Percentiles rank a stretch among this genome's conserved stretches.
These are phyloP conservation scores for Limnothrissa miodon DNA, from an alignment of 2,113 vertebrate genomes.

Conservation along the genomic window DNA sequence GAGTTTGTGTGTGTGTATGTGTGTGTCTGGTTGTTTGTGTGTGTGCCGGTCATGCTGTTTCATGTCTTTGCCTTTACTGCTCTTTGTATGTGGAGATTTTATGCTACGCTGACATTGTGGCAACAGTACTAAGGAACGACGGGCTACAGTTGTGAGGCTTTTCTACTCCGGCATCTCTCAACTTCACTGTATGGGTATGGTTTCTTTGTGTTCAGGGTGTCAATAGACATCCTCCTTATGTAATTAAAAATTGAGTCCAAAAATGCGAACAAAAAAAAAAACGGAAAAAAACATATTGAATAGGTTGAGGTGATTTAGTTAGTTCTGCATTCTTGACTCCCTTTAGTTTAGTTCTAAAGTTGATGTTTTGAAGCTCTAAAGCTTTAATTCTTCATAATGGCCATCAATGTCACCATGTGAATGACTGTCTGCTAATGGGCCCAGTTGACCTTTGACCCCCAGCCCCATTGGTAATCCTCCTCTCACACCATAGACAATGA, in stretches of 20 bases:
- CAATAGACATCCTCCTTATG: not conserved
- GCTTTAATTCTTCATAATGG: constrained; percentile 37
- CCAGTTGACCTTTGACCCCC: constrained; percentile 58
- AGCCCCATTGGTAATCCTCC: constrained; percentile 21
- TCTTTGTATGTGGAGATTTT: not conserved
- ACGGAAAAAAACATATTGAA: not conserved
- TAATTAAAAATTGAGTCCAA: not conserved
- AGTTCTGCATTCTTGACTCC: constrained; percentile 10
- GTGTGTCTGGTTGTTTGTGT: not conserved
- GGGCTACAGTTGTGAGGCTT: not conserved
- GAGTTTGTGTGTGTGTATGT: not conserved
- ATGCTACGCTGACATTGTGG: not conserved
- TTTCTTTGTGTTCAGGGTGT: not conserved
- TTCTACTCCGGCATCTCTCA: not conserved
- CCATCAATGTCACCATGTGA: constrained; percentile 53
- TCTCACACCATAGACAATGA: not conserved
- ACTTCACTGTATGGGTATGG: not conserved
- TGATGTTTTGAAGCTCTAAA: not conserved
- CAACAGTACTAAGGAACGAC: not conserved
- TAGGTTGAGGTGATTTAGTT: constrained; percentile 4
- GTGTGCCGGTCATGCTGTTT: not conserved
- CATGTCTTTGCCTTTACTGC: not conserved
- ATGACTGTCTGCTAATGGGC: constrained; percentile 56
- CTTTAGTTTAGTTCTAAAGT: not conserved
- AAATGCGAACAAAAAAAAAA: no score